Percentiles rank a stretch among this genome's conserved stretches.
Evolutionary conservation across 1,140 invertebrate genomes (phyloP).

Genomic region (Heterodera schachtii): DNA sequence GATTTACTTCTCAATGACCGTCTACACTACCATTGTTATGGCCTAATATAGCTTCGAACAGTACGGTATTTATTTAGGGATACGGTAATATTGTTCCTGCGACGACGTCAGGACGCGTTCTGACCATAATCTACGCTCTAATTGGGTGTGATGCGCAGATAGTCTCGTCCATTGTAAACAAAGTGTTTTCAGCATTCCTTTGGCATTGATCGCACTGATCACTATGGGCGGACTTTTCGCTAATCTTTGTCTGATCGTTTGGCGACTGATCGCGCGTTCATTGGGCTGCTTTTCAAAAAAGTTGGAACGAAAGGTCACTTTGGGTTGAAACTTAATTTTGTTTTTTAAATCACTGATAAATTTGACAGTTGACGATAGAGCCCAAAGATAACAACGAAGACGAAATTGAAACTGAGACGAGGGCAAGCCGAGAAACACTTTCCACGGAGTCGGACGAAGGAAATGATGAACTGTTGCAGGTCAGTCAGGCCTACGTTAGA

Average conservation of each 20-base stretch:
- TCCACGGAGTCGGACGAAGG: slow-evolving; percentile 42
- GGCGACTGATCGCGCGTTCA: slow-evolving; percentile 44
- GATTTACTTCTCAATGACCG: slow-evolving; percentile 49
- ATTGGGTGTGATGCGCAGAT: slow-evolving; percentile 20
- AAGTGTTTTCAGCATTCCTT: slow-evolving; percentile 71
- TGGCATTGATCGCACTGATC: slow-evolving; percentile 51
- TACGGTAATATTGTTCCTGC: slow-evolving; percentile 84
- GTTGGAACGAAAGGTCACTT: slow-evolving; percentile 47
- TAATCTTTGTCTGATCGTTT: slow-evolving; percentile 44
- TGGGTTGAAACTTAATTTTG: not conserved
- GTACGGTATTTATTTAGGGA: slow-evolving; percentile 67
- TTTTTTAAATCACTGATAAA: not conserved
- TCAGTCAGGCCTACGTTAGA: not conserved
- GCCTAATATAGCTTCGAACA: not conserved
- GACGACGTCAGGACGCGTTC: slow-evolving; percentile 77
- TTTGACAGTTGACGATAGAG: slow-evolving; percentile 25
- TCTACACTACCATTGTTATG: slow-evolving; percentile 52
- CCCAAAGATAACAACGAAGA: slow-evolving; percentile 25
- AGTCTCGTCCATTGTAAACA: not conserved
- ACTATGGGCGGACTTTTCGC: slow-evolving; percentile 49
- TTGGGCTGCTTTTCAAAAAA: slow-evolving; percentile 53
- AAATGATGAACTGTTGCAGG: slow-evolving; percentile 40
- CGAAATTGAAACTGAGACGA: not conserved
- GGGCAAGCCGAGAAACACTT: not conserved
- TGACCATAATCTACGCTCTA: slow-evolving; percentile 82